phyloP scores from a whole-genome alignment of 2,797 vertebrate genomes.

The Epinephelus malabaricus region DNA sequence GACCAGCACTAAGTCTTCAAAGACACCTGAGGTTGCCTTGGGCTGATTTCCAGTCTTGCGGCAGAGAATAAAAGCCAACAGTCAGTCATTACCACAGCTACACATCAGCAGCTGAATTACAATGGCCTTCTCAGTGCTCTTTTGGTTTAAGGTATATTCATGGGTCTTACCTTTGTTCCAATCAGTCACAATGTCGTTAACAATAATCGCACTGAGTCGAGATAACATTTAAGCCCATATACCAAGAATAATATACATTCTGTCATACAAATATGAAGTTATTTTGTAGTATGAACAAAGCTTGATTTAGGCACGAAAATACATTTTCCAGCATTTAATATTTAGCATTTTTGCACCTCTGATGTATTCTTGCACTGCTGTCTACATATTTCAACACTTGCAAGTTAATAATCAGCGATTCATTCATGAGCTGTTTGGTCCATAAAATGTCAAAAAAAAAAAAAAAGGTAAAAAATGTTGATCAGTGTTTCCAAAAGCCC shows the following conservation, averaged over 20 bases:
- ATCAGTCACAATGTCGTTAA: conserved; percentile 1
- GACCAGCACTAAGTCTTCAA: conserved; percentile 65
- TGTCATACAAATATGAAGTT: not conserved
- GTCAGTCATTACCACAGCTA: conserved; percentile 64
- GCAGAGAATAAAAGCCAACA: conserved; percentile 53
- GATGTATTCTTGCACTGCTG: no score
- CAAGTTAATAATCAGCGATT: no score
- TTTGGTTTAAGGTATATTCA: conserved; percentile 22
- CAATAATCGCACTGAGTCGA: not conserved
- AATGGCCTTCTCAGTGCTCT: conserved; percentile 26
- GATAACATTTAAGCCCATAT: not conserved
- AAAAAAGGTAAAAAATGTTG: no score
- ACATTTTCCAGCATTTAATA: not conserved
- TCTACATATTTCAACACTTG: no score
- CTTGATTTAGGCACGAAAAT: not conserved
- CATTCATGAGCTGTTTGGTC: no score
- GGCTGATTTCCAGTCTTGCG: conserved; percentile 61
- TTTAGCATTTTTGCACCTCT: no score
- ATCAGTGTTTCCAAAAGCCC: no score
- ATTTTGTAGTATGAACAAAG: not conserved
- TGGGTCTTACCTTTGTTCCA: conserved; percentile 16
- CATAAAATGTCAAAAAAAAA: no score
- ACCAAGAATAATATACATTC: not conserved
- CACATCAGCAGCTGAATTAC: conserved; percentile 58
- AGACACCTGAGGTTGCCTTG: conserved; percentile 60